Base-by-base conservation (phyloP, 2,888 invertebrate species). In the Ectobius pallidus region DNA sequence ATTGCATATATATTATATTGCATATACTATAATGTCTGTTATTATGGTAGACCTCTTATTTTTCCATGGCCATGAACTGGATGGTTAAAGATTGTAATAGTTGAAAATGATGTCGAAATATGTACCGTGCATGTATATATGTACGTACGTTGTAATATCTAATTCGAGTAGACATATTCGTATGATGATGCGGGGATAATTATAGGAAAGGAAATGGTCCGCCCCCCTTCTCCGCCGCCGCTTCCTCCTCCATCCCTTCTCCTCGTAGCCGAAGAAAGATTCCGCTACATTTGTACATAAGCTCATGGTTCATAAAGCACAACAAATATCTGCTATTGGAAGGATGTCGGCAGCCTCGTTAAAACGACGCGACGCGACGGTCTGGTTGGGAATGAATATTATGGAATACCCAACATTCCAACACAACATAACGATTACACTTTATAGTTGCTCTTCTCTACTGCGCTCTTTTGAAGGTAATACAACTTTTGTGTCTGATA, bases 11-110 rank as follows among this genome's bases (percentile, higher is more conserved):
- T 62, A 71, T 71, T 65, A 63, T 71, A 63, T 65, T 65, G 65
- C 63, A 71, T 65, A 39, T 62, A 70, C 44, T 34, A 63, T 70
- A 52, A 71, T 62, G 44, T 46, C 18, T 44, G 39, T 62, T 65
- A 65, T 65, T 65, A 65, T 3, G 25, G 27, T n/a, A 39, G 16
- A 18, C 65, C 27, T 22, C 46, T 58, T 55, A 30, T 30, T 27
- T 58, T 32, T 30, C 39, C 22, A 39, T n/a, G 74, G 69, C 74
- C 74, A 49, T 74, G 74, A 74, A 74, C 71, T 63, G 74, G 52
- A 71, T 68, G 70, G 70, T 61, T 58, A 44, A 9, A 27, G 46
- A 25, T 25, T 46, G 22, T 65, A 65, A 65, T 65, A 25, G 65
- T 46, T n/a, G 22, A 16, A 27, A 44, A 65, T 63, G 63, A 63